A percentile compares a stretch with the other conserved stretches of the same genome.
These are phyloP conservation scores for Leucania comma DNA, from an alignment of 2,888 invertebrate species.

Conservation along the genomic window DNA sequence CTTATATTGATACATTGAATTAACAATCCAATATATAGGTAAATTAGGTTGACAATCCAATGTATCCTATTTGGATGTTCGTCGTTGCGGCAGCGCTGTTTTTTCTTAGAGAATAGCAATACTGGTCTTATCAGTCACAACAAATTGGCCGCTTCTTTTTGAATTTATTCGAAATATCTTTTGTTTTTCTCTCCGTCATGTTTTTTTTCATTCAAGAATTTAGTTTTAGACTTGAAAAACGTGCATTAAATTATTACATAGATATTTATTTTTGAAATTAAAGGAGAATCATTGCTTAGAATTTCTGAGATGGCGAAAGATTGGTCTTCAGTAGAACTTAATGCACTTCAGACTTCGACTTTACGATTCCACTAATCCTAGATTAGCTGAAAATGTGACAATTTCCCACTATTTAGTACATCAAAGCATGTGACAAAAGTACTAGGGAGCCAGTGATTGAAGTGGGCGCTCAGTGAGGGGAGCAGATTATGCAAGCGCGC, in stretches of 20 bases:
- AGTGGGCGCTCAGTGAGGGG: constrained; percentile 30
- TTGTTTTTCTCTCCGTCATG: background rate
- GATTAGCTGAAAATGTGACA: background rate
- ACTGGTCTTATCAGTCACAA: background rate
- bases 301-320: background rate
- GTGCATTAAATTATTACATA: background rate
- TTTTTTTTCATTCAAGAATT: background rate
- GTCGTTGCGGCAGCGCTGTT: too few species aligned
- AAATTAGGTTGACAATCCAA: too few species aligned
- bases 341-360: background rate
- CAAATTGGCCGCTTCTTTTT: background rate
- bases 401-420: background rate
- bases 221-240: too few species aligned
- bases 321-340: background rate
- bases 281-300: background rate
- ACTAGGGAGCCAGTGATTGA: constrained; percentile 30
- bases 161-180: background rate
- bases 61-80: too few species aligned
- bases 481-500: constrained; percentile 51
- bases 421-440: constrained; percentile 13
- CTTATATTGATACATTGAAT: too few species aligned
- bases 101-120: too few species aligned
- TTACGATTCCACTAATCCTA: background rate
- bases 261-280: too few species aligned
- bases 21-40: too few species aligned